These are phyloP conservation scores for Drosophila multiciliata DNA, from an alignment of 2,888 invertebrate genomes.

Conservation along the genomic window DNA sequence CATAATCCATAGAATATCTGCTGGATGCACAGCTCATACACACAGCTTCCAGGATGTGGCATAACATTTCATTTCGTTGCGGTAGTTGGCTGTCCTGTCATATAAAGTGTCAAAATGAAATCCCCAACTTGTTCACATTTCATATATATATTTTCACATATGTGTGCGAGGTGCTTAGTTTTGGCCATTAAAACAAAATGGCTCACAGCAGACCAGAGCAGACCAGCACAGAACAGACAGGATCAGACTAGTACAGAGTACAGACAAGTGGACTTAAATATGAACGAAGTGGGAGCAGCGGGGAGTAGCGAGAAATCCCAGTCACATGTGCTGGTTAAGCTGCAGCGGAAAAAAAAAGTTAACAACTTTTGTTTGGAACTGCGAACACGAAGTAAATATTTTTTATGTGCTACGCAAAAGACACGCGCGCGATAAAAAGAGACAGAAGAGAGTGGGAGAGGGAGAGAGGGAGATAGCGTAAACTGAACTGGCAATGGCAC, in stretches of 20 bases:
- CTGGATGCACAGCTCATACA: constrained; percentile 18
- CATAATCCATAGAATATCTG: constrained; percentile 11
- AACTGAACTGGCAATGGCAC: not conserved
- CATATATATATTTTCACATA: constrained; percentile 27
- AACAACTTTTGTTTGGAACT: constrained; percentile 58
- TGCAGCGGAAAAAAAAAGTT: constrained; percentile 39
- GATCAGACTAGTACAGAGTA: not conserved
- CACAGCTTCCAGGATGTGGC: constrained; percentile 18
- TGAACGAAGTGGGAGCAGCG: not conserved
- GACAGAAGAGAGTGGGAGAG: not conserved
- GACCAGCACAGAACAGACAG: constrained; percentile 11
- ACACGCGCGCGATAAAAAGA: not conserved
- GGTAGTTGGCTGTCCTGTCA: constrained; percentile 17
- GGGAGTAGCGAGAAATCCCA: constrained; percentile 18
- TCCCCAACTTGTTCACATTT: constrained; percentile 44
- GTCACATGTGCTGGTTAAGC: constrained; percentile 43
- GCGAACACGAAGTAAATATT: constrained; percentile 47
- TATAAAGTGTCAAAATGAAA: constrained; percentile 62
- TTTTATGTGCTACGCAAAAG: constrained; percentile 30
- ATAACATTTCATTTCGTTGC: constrained; percentile 37
- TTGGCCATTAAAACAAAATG: constrained; percentile 52
- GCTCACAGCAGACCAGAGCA: constrained; percentile 21
- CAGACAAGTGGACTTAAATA: constrained; percentile 12
- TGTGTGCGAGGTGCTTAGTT: constrained; percentile 54
- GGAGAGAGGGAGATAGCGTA: not conserved